Percentiles rank a stretch among this genome's conserved stretches.
phyloP scores from a whole-genome alignment of 2,888 invertebrate genomes.

The Microchrysa polita region DNA sequence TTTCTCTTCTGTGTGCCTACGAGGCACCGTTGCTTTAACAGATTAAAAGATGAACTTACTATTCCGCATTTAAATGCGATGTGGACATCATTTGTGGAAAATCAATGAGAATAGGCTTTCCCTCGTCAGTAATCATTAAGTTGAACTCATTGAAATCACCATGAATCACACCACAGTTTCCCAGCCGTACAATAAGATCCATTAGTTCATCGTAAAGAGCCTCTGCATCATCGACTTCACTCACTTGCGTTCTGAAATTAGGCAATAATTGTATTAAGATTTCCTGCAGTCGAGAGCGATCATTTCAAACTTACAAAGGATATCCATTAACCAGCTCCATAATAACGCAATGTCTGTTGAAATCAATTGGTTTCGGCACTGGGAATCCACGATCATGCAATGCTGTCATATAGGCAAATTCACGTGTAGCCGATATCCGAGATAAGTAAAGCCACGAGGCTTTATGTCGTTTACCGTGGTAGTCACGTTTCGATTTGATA shows the following conservation, averaged over 20 bases:
- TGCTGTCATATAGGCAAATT: constrained; percentile 97
- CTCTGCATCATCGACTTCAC: constrained; percentile 74
- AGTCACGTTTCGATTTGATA: constrained; percentile 95
- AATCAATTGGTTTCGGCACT: constrained; percentile 93
- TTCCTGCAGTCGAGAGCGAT: not conserved
- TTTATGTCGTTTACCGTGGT: constrained; percentile 89
- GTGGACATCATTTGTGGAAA: constrained; percentile 99
- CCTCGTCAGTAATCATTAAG: constrained; percentile 84
- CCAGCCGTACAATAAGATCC: constrained; percentile 90
- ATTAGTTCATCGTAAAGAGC: constrained; percentile 91
- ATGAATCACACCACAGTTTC: constrained; percentile 95
- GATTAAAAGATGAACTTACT: constrained; percentile 66
- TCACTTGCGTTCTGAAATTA: constrained; percentile 71
- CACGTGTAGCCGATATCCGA: constrained; percentile 94
- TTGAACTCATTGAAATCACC: constrained; percentile 99
- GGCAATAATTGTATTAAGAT: constrained; percentile 2
- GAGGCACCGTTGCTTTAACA: not conserved
- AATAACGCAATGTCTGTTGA: constrained; percentile 93
- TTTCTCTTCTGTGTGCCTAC: too few relatives aligned
- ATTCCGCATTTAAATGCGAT: constrained; percentile 88
- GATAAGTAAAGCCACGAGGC: constrained; percentile 97
- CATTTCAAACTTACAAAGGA: constrained; percentile 74
- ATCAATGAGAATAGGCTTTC: constrained; percentile 90
- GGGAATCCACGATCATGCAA: constrained; percentile 90
- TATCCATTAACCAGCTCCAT: constrained; percentile 92